Evolutionary conservation across 2,888 invertebrate species (phyloP).

Genomic region (Tridacna gigas): DNA sequence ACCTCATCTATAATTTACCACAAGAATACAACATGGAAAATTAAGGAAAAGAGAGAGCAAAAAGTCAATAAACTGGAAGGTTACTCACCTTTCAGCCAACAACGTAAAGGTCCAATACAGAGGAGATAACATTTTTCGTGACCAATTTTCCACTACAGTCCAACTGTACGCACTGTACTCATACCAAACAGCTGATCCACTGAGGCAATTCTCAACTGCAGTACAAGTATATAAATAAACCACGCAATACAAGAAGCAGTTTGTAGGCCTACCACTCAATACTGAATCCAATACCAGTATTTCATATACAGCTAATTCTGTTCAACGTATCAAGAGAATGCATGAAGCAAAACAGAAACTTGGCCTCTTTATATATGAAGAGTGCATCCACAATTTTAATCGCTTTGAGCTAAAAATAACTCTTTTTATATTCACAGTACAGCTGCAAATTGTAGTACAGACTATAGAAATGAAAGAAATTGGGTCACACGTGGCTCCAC

Average conservation of each 20-base stretch:
- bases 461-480: neutral
- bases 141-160: too few relatives aligned
- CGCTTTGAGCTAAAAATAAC: neutral
- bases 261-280: too few relatives aligned
- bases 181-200: neutral
- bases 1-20: too few relatives aligned
- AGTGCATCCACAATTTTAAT: neutral
- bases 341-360: too few relatives aligned
- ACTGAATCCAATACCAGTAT: too few relatives aligned
- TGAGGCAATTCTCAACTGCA: neutral
- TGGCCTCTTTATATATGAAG: too few relatives aligned
- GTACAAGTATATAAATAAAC: neutral
- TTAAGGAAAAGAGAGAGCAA: neutral
- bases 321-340: too few relatives aligned
- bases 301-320: too few relatives aligned
- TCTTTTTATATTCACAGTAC: neutral
- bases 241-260: too few relatives aligned
- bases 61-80: conserved; percentile 1
- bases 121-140: neutral
- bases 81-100: neutral
- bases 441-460: neutral
- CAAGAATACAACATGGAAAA: too few relatives aligned
- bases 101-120: neutral
- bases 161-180: neutral
- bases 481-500: neutral